Base-by-base conservation (phyloP, 2,113 vertebrate species). In the Channa maculata region DNA sequence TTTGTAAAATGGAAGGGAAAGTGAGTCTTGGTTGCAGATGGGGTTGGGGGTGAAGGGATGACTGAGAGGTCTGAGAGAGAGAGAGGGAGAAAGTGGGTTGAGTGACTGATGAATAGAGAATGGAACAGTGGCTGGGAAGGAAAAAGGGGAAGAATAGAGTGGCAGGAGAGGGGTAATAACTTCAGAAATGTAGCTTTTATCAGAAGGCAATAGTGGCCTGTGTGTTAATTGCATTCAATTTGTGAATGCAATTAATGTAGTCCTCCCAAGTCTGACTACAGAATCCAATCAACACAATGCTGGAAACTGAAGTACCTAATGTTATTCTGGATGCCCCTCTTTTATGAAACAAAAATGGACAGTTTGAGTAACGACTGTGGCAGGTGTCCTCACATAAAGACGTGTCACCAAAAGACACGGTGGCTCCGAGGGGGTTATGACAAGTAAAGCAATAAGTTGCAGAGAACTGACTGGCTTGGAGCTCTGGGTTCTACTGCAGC, bases 1-100 rank as follows among this genome's bases (percentile, higher is more conserved):
- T 89, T 83, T 73, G 83, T 87, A 93, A 95, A 24, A 94, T 76
- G 92, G 89, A 71, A 63, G 82, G 82, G 88, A 80, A 65, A 80
- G 83, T 62, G 76, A 73, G 77, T 75, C 72, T 75, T 52, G 71
- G 71, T 89, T 86, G 76, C 55, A 72, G 85, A 75, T 66, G 24
- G 71, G 61, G 64, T 24, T 24, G 24, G 41, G 78, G 74, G 74
- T 78, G 82, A 74, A 57, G 80, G 75, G 61, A 76, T 71, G 83
- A 68, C 48, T 44, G 71, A 67, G 10, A 61, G 69, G 71, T 75
- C 11, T 8, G 62, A 65, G 52, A 64, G 69, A 41, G 77, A 46
- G 54, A 78, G 82, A 74, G 80, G 84, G 64, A 78, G 81, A 88
- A 86, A 84, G 88, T 88, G 79, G 82, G 89, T 65, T 71, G 87